Evolutionary conservation across 2,797 vertebrate genomes (phyloP), one percentile per base, ranked within the genome.

Genomic region (Moxostoma hubbsi): DNA sequence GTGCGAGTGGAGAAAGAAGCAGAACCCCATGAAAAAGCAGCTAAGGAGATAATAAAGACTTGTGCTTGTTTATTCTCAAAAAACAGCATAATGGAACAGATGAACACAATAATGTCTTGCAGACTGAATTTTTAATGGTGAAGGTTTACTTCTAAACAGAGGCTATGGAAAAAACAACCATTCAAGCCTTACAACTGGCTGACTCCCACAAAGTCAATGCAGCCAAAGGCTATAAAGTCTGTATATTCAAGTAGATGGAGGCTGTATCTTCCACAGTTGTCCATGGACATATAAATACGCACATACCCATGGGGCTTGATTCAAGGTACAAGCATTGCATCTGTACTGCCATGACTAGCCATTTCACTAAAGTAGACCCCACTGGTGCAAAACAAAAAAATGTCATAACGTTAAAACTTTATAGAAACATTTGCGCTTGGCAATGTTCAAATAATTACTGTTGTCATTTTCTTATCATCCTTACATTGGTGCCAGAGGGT

Each of bases 341-440:
- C 58, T 61, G 58, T 61, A 13, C 7, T 0, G 36, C n/a, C 46
- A 68, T 9, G 5, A 12, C 45, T 76, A 59, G 12, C 54, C 51
- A 67, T 61, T 68, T 53, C 6, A 59, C 18, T 9, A 16, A 11
- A 43, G 63, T 2, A 0, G 67, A 50, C 12, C 11, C 58, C 11
- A 47, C 36, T 18, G 4, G 43, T 61, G 1, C 16, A 59, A 59
- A 51, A 1, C 43, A 53, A 13, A 51, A 77, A n/a, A 45, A 7
- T 10, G 55, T 49, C 36, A 63, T 11, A 45, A 63, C 6, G 2
- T 24, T 24, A 24, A 24, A 24, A 1, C 18, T 24, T 24, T 2
- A 24, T 24, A 24, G 18, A 24, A 24, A n/a, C n/a, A n/a, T 68
- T 54, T 78, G 47, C 59, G 43, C 81, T 78, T 73, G 75, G 74